Percentiles rank a stretch among this genome's conserved stretches.
Conservation (phyloP, 92 coral and sea anemone genomes). For the Bergia puertoricense region DNA sequence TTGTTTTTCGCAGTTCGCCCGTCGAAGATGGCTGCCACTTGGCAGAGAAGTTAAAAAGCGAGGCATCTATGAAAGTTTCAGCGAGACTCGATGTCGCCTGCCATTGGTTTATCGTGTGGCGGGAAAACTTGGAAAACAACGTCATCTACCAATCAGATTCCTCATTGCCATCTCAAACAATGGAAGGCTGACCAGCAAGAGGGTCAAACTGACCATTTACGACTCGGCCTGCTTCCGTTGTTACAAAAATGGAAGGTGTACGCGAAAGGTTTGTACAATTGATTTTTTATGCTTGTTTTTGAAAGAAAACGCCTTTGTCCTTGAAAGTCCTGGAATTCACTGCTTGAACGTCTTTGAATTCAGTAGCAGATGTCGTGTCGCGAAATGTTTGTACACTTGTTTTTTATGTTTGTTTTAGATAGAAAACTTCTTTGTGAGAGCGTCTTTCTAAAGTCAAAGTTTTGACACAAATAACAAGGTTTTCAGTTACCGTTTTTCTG, state of each 20-base stretch:
- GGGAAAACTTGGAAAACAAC: conserved; percentile 56
- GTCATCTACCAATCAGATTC: conserved; percentile 64
- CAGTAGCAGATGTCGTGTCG: too few relatives aligned
- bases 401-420: too few relatives aligned
- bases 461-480: too few relatives aligned
- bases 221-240: conserved; percentile 84
- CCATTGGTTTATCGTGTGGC: conserved; percentile 60
- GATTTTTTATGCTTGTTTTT: background rate
- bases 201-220: conserved; percentile 61
- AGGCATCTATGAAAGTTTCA: conserved; percentile 73
- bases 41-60: conserved; percentile 52
- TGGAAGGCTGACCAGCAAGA: conserved; percentile 69
- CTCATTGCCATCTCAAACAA: conserved; percentile 69
- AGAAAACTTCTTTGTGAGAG: too few relatives aligned
- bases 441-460: too few relatives aligned
- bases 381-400: too few relatives aligned
- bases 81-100: conserved; percentile 75
- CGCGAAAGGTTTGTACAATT: conserved; percentile 64
- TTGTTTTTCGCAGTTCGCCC: conserved; percentile 25
- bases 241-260: conserved; percentile 65
- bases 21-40: conserved; percentile 65
- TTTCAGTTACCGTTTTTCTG: too few relatives aligned
- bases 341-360: too few relatives aligned
- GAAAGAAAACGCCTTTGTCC: background rate
- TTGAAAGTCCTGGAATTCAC: too few relatives aligned